Base-by-base conservation (phyloP, 2,797 vertebrate species). In the Lithobates pipiens region DNA sequence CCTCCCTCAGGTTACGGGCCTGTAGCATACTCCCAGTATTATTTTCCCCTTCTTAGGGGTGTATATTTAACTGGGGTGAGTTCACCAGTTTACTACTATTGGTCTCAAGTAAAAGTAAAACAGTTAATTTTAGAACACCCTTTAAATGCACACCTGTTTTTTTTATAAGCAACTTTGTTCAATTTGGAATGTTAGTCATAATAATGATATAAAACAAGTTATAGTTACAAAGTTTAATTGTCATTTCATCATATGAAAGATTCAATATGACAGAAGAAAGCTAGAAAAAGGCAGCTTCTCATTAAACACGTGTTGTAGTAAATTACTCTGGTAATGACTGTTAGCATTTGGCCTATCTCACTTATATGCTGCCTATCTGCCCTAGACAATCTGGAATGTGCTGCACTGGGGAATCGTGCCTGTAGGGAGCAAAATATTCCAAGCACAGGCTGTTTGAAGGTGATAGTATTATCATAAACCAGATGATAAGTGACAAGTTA, bases 401-500 rank as follows among this genome's bases (percentile, higher is more conserved):
- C 18, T 57, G 54, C 15, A 82, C 54, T 83, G 42, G 75, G 34
- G 50, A 29, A 54, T 54, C 10, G n/a, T 61, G 76, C 29, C 70
- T 21, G 42, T 34, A n/a, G 44, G 81, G 76, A 82, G 81, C 70
- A 32, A 54, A 72, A 72, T 78, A 65, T 27, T 32, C 68, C 54
- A 71, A 83, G 74, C 90, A 89, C 88, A 36, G 73, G 82, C 46
- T 78, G 0, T 89, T 90, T 83, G 87, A 88, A 80, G 85, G 81
- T 91, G 90, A 91, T 87, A 94, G 88, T 88, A 90, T 82, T 88
- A 91, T 90, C 88, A 65, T 87, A 88, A 90, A 57, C 82, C 79
- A 69, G 70, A 86, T 88, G 88, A 88, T 90, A 92, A 90, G 88
- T 90, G 89, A 86, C 89, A 91, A 91, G 91, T 91, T 92, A 90